A percentile compares a stretch with the other conserved stretches of the same genome.
Conservation (phyloP, 2,113 vertebrate species). For the Onychostoma macrolepis region DNA sequence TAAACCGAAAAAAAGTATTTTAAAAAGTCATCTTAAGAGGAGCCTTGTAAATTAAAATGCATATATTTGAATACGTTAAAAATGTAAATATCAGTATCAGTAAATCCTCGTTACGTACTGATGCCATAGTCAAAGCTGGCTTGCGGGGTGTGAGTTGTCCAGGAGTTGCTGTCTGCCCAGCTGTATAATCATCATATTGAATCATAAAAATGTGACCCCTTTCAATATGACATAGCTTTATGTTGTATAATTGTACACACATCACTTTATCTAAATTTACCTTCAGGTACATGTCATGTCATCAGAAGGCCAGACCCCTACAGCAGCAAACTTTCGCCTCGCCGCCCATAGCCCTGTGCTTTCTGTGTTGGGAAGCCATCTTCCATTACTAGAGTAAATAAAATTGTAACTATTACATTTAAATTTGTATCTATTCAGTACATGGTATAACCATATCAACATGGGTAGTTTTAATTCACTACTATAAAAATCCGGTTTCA, state of each 20-base stretch:
- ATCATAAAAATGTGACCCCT: too few relatives aligned
- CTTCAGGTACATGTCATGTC: constrained; percentile 15
- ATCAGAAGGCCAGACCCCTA: constrained; percentile 28
- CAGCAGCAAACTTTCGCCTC: constrained; percentile 8
- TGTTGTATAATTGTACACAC: not conserved
- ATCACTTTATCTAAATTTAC: not conserved
- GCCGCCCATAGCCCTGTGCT: not conserved
- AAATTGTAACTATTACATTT: not conserved
- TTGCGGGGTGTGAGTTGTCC: not conserved
- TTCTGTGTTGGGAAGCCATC: not conserved
- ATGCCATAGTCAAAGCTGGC: too few relatives aligned
- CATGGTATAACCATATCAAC: not conserved
- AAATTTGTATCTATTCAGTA: not conserved
- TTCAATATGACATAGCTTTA: not conserved
- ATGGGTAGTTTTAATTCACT: not conserved
- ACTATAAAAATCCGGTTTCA: not conserved
- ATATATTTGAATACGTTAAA: too few relatives aligned
- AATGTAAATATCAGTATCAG: too few relatives aligned
- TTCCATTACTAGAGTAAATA: not conserved
- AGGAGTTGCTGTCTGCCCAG: too few relatives aligned
- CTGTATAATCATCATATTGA: too few relatives aligned
- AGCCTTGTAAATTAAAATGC: too few relatives aligned
- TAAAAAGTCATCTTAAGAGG: too few relatives aligned
- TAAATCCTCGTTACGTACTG: too few relatives aligned
- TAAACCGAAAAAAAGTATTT: not conserved